Base-by-base conservation (phyloP, 2,888 invertebrate genomes). In the Steinernema scapterisci region DNA sequence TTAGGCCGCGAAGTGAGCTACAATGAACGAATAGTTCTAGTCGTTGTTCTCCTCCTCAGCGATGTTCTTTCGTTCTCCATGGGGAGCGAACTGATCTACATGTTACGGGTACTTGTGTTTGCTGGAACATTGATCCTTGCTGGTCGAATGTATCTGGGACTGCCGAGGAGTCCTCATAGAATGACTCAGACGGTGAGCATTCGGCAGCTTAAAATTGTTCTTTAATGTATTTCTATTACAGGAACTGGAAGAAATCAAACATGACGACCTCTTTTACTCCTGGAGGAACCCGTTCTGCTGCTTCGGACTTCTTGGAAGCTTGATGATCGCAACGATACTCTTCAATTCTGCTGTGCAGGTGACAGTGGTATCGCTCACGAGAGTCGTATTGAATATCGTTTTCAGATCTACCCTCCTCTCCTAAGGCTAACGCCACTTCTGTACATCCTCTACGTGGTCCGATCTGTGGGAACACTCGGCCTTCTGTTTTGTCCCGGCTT, bases 221-320 rank as follows among this genome's bases (percentile, higher is more conserved):
- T n/a, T n/a, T n/a, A n/a, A n/a, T n/a, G n/a, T n/a, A 45, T 31
- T 38, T 16, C 9, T 16, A 1, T 31, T 52, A 27, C 31, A 72
- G 72, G 72, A 72, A 31, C 19, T 72, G 27, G 52, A 25, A 31
- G 25, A 27, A 51, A 72, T 72, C 13, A 54, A 52, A 9, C 72
- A 72, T 31, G 72, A 72, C 27, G 54, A 54, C 51, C 52, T 72
- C 25, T 72, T 72, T 16, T 63, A 63, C 31, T 27, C 63, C 6
- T 63, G 63, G 63, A 63, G 16, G 11, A 27, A 63, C 19, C 63
- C 63, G 1, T 31, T 63, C n/a, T 13, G 63, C 19, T 63, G 63
- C 31, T 31, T 63, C 31, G 63, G 63, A 16, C 1, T 25, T 2
- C 16, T 63, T 27, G 63, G 63, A 31, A 63, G 16, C 2, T 13